Conservation (phyloP, 2,888 invertebrate species). For the Syrista parreyssii region DNA sequence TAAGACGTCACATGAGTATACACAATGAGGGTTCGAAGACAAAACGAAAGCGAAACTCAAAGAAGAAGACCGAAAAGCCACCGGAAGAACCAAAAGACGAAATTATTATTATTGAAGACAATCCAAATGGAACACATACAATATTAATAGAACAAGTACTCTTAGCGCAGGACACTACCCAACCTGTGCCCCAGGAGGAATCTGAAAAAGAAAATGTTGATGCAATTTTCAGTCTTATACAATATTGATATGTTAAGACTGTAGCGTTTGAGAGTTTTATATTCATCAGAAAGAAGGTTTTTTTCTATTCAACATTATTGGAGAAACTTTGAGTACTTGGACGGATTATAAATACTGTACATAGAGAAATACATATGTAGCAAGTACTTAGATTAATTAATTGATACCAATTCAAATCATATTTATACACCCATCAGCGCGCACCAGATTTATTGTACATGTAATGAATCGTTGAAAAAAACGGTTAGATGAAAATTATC, state of each 20-base stretch:
- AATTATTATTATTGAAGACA: constrained; percentile 25
- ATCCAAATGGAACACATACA: constrained; percentile 35
- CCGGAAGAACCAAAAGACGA: constrained; percentile 27
- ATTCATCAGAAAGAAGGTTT: not conserved
- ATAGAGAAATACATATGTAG: not conserved
- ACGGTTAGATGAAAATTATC: not conserved
- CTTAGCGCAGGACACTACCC: constrained; percentile 43
- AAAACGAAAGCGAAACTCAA: constrained; percentile 33
- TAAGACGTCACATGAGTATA: constrained; percentile 58
- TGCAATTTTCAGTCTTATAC: constrained; percentile 56
- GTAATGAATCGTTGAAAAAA: not conserved
- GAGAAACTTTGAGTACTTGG: not conserved
- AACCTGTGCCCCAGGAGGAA: constrained; percentile 49
- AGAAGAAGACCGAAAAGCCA: constrained; percentile 24
- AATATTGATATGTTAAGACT: constrained; percentile 39
- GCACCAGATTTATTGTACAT: not conserved
- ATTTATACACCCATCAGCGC: not conserved
- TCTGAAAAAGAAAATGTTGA: constrained; percentile 60
- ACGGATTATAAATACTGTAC: not conserved
- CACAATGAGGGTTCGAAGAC: constrained; percentile 48
- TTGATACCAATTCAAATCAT: not conserved
- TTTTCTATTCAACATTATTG: not conserved
- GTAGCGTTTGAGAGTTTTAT: not conserved
- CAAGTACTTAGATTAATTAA: not conserved
- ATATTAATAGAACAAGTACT: constrained; percentile 55